Conservation (phyloP, 2,113 vertebrate species). For the Smithornis capensis region DNA sequence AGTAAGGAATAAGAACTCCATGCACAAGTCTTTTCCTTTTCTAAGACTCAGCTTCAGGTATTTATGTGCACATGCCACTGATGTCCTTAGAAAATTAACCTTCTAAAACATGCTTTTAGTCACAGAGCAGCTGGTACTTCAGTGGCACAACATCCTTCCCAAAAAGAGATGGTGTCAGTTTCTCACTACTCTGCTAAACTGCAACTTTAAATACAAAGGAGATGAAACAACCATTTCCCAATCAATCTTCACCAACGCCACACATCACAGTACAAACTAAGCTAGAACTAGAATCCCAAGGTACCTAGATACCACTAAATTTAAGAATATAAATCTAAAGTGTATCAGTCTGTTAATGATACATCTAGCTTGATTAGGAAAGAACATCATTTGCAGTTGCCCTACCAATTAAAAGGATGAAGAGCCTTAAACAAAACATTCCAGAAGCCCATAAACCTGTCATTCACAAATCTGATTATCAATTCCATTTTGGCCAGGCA, state of each 20-base stretch:
- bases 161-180: neutral
- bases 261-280: neutral
- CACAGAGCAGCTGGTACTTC: neutral
- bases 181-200: neutral
- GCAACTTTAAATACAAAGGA: neutral
- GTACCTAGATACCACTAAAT: neutral
- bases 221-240: neutral
- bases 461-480: neutral
- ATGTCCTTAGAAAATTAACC: neutral
- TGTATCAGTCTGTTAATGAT: neutral
- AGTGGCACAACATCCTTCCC: neutral
- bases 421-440: neutral
- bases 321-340: neutral
- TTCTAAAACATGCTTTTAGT: neutral
- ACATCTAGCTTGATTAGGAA: neutral
- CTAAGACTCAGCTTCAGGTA: neutral
- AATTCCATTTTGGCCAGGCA: neutral
- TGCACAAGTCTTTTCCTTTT: neutral
- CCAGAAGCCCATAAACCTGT: neutral
- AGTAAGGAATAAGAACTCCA: neutral
- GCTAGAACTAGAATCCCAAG: neutral
- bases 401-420: neutral
- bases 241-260: neutral
- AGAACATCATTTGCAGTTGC: neutral
- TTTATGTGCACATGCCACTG: fast-evolving